Evolutionary conservation across 2,888 invertebrate species (phyloP), one percentile per base, ranked within the genome.

Genomic region (Corythucha ciliata): DNA sequence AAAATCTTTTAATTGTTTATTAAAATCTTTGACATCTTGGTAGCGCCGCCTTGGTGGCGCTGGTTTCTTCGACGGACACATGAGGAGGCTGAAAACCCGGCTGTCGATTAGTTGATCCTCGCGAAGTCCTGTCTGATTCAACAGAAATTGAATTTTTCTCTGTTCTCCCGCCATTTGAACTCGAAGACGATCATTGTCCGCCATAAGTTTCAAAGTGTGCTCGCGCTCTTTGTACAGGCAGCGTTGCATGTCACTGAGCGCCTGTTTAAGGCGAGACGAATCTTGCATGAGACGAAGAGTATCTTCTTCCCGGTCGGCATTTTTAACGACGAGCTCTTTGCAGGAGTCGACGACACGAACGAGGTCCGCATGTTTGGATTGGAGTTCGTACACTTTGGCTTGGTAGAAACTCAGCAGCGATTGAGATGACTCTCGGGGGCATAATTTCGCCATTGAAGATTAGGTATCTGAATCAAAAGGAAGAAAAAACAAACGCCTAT

Each of bases 171-270:
- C 29, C 24, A 41, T 48, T 24, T 57, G 45, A 18, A 57, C 20
- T 40, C 51, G 34, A 7, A 57, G 41, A 12, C 36, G 20, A 24
- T 57, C 57, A 18, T 46, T 57, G 27, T 54, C 49, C n/a, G 46
- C 50, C 4, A 45, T 54, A 32, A 57, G 44, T 34, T 36, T 45
- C 21, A 57, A 36, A n/a, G 49, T 49, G 41, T 52, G 51, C 21
- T 52, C 54, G 18, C 52, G 42, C 37, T 57, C 57, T 27, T 50
- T 53, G 46, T 52, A 57, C 2, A 57, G 49, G 14, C 47, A 54
- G n/a, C 29, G 48, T 36, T 51, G 51, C 7, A 57, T 36, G n/a
- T 54, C 52, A 32, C 54, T 54, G 45, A 56, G 25, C 3, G 50
- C 42, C 22, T 51, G 41, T 10, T 51, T 50, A 22, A 56, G 51